A percentile compares a stretch with the other conserved stretches of the same genome.
Evolutionary conservation across 2,888 invertebrate species (phyloP).

Genomic region (Macroteleia sp.): DNA sequence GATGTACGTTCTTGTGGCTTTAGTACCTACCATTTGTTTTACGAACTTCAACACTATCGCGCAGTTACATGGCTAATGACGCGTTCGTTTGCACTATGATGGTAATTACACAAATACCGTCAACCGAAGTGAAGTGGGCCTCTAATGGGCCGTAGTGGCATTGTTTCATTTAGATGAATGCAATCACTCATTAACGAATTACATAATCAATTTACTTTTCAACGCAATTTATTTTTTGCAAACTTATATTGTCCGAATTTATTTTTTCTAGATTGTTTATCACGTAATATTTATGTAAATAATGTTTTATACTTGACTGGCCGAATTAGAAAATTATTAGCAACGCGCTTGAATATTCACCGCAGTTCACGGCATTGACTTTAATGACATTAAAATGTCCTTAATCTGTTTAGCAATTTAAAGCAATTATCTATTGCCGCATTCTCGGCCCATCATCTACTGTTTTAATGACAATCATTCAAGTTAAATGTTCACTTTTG

Average conservation of each 20-base stretch:
- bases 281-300: no score
- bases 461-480: conserved; percentile 17
- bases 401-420: conserved; percentile 50
- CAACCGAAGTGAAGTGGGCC: conserved; percentile 13
- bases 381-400: conserved; percentile 17
- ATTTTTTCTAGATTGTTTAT: no score
- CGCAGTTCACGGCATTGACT: conserved; percentile 11
- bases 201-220: neutral
- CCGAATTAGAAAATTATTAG: no score
- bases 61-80: conserved; percentile 31
- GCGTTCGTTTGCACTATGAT: conserved; percentile 48
- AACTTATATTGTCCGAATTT: no score
- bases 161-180: conserved; percentile 22
- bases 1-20: conserved; percentile 59
- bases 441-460: conserved; percentile 40
- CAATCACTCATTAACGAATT: conserved; percentile 18
- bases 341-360: conserved; percentile 2
- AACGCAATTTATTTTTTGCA: no score
- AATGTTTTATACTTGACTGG: no score
- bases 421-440: conserved; percentile 43
- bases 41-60: conserved; percentile 46
- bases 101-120: conserved; percentile 57
- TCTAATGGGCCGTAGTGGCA: conserved; percentile 2
- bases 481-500: conserved; percentile 25
- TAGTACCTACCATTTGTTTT: conserved; percentile 63